phyloP scores from a whole-genome alignment of 2,888 invertebrate species.

The Vanessa cardui region DNA sequence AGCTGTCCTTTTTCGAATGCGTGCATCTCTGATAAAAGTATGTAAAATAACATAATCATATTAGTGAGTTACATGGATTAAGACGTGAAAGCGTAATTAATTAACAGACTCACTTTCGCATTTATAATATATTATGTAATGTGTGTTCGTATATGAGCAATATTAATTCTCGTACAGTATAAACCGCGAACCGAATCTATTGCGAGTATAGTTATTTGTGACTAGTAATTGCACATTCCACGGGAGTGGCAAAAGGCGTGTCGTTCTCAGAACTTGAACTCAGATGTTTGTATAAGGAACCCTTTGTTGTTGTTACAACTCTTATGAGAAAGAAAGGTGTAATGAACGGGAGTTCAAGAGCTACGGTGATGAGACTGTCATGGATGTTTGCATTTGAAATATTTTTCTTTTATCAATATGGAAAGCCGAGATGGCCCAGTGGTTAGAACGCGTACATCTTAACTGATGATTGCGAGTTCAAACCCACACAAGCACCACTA shows the following conservation, averaged over 20 bases:
- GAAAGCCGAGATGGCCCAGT: too few species aligned
- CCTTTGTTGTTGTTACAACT: conserved; percentile 40
- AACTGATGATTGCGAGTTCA: too few species aligned
- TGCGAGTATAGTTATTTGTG: conserved; percentile 29
- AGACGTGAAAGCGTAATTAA: too few species aligned
- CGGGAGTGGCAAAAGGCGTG: conserved; percentile 42
- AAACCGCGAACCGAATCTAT: conserved; percentile 19
- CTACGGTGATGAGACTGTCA: conserved; percentile 28
- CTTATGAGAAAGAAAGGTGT: conserved; percentile 34
- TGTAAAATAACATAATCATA: too few species aligned
- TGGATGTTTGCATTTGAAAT: conserved; percentile 15
- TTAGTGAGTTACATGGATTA: too few species aligned
- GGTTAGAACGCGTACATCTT: too few species aligned
- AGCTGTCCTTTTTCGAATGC: too few species aligned
- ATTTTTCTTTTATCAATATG: neutral
- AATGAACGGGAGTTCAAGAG: conserved; percentile 35
- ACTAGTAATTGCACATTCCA: conserved; percentile 41
- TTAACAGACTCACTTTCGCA: too few species aligned
- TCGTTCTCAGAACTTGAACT: conserved; percentile 56
- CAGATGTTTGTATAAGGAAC: conserved; percentile 46
- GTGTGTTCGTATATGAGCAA: too few species aligned
- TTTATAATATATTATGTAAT: too few species aligned
- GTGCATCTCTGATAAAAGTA: too few species aligned
- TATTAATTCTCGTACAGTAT: conserved; percentile 15
- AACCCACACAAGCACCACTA: too few species aligned